Base-by-base conservation (phyloP, 35 echinoderm and acorn worm genomes). In the Lytechinus variegatus region DNA sequence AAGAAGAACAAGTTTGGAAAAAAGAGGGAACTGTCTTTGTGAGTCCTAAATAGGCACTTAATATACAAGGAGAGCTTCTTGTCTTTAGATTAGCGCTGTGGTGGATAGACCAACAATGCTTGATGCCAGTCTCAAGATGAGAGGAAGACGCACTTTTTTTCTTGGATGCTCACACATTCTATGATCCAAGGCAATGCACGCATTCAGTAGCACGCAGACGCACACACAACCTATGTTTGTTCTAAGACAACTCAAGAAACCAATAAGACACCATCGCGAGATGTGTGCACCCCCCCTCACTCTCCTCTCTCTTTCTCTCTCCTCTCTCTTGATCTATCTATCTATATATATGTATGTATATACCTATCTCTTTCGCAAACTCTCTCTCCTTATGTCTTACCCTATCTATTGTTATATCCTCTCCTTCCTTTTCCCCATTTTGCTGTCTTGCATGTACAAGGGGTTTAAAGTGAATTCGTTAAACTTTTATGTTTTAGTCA, bases 21-120 rank as follows among this genome's bases (percentile, higher is more conserved):
- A 54, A n/a, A 27, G 21, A 10, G 21, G 53, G 27, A 27, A 55
- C 54, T 93, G 54, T 55, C 54, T 27, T 55, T 57, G 57, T 16
- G 16, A 93, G 92, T 93, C 57, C 33, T 33, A 93, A 93, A 54
- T 93, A 93, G 92, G 13, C 92, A 57, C 92, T 93, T 54, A 79
- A 79, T 93, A 53, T 93, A 93, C 52, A 90, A 54, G 29, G 88
- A n/a, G 92, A 55, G 92, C 53, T 27, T 93, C 33, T 93, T 57
- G 52, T 27, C 54, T 93, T 54, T 27, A 55, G 53, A 93, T 57
- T 93, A 93, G 19, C 92, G 92, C 54, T 54, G 9, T n/a, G 92
- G 28, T 54, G 19, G 27, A 93, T 55, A 7, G 29, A 21, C 55
- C 92, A 57, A 93, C 92, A 57, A 93, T 93, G 92, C 28, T 93